Evolutionary conservation across 2,113 vertebrate species (phyloP).

Genomic region (Pyrgilauda ruficollis): DNA sequence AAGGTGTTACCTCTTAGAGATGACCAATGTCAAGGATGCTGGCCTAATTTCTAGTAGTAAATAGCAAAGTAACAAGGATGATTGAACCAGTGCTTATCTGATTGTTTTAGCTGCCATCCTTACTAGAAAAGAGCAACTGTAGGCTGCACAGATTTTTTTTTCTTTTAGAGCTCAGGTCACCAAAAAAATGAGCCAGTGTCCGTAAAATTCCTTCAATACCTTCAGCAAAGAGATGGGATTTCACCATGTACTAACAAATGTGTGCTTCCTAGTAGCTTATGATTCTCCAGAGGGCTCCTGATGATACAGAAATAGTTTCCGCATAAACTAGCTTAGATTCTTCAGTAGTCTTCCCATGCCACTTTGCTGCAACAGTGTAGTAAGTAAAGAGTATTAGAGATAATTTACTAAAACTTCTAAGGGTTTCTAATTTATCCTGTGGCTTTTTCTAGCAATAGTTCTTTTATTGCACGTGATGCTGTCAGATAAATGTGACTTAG

Average conservation of each 20-base stretch:
- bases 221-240: neutral
- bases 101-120: neutral
- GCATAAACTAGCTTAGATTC: neutral
- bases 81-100: neutral
- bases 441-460: neutral
- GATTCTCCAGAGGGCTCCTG: neutral
- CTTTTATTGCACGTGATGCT: neutral
- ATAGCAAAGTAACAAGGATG: neutral
- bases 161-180: neutral
- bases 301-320: neutral
- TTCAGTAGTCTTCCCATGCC: neutral
- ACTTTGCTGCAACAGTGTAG: neutral
- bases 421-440: neutral
- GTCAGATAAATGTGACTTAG: neutral
- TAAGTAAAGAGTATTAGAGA: neutral
- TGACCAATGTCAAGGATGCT: neutral
- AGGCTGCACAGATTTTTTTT: neutral
- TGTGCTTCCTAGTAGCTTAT: neutral
- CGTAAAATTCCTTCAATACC: neutral
- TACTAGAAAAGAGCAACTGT: neutral
- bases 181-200: neutral
- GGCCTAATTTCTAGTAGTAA: neutral
- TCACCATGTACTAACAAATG: neutral
- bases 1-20: neutral
- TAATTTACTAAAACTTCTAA: neutral